Evolutionary conservation across 2,113 vertebrate species (phyloP).

Genomic region (Oxyura jamaicensis): DNA sequence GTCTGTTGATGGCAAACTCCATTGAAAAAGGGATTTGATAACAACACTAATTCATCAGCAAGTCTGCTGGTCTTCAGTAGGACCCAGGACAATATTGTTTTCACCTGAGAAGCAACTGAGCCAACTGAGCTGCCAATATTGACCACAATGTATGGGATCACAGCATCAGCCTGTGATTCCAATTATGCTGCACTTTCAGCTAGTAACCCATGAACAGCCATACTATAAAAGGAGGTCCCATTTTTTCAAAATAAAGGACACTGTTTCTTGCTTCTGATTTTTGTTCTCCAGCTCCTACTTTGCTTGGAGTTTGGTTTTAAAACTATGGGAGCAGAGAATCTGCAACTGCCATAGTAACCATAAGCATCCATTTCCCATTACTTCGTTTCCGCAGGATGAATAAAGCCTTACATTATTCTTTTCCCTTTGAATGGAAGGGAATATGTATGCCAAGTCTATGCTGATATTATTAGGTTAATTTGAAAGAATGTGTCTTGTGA

Average conservation of each 20-base stretch:
- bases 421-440: background rate
- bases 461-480: background rate
- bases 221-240: background rate
- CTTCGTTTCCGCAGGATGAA: background rate
- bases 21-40: background rate
- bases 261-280: background rate
- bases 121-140: background rate
- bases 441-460: too few species aligned
- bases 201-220: background rate
- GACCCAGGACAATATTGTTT: background rate
- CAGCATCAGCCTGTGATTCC: background rate
- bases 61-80: background rate
- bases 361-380: background rate
- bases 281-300: background rate
- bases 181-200: background rate
- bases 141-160: background rate
- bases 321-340: background rate
- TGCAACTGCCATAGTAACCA: background rate
- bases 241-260: background rate
- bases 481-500: background rate
- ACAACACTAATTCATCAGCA: background rate
- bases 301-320: background rate
- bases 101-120: background rate
- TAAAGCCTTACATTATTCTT: rapidly evolving
- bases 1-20: background rate